Evolutionary conservation across 2,888 invertebrate genomes (phyloP), one percentile per base, ranked within the genome.

Genomic region (Merodon equestris): DNA sequence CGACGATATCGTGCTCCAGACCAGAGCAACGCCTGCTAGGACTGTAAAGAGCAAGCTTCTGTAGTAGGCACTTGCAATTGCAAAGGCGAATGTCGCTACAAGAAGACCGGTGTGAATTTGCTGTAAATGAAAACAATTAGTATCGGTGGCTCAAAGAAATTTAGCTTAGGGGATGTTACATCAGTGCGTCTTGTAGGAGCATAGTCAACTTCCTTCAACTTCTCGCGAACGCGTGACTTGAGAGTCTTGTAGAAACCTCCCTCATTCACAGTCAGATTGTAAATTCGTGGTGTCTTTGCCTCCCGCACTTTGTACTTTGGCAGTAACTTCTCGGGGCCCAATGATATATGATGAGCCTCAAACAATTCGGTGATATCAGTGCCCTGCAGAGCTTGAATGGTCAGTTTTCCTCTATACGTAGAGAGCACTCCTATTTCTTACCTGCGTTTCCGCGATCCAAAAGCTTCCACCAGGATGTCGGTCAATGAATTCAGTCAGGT

Each of bases 401-500:
- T 14, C 19, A 53, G 40, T 19, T 9, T 27, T 9, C 12, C 5
- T 1, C 7, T 4, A 42, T 12, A 13, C 7, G 12, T 42, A 42
- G 12, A n/a, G n/a, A n/a, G n/a, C n/a, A n/a, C n/a, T n/a, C 18
- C 13, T 34, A 10, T 1, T 17, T 5, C 14, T 17, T 89, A 92
- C 95, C 90, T 93, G 92, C 0, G 94, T 92, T 51, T 93, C 88
- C 38, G 89, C 88, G 57, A 96, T 85, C 95, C 95, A 96, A 85
- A 94, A 93, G 0, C 90, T 84, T 1, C 97, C 96, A 38, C 97
- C 97, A 0, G 98, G 98, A 90, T 98, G 98, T 50, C 90, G 91
- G 2, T 92, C 88, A 4, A 95, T 90, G 86, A 97, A 99, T 15
- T 91, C 90, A 0, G 93, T 92, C 18, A 99, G 91, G 88, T 98